phyloP scores from a whole-genome alignment of 2,797 vertebrate genomes.

The Poeciliopsis presidionis region DNA sequence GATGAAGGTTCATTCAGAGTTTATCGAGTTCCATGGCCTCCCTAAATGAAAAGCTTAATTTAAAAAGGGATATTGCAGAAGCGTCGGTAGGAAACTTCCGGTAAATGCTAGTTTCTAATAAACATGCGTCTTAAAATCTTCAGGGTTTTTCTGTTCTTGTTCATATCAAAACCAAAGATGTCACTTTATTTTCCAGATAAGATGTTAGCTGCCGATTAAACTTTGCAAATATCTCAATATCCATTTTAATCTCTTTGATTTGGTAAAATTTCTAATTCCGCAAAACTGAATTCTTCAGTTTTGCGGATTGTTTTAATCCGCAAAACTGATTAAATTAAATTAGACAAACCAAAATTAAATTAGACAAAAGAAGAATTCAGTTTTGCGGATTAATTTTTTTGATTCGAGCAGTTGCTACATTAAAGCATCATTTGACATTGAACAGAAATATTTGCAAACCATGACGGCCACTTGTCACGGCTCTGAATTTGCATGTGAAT shows the following conservation, averaged over 20 bases:
- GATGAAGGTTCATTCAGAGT: neutral
- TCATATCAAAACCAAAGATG: neutral
- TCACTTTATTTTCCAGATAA: neutral
- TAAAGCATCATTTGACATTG: constrained; percentile 20
- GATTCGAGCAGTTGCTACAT: constrained; percentile 2
- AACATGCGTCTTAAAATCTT: neutral
- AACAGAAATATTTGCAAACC: constrained; percentile 56
- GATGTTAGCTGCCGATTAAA: neutral
- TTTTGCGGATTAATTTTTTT: neutral
- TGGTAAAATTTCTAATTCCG: neutral
- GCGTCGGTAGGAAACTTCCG: neutral
- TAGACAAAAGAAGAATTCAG: too few relatives aligned
- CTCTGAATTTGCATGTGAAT: constrained; percentile 66
- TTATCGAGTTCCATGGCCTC: neutral
- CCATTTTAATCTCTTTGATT: neutral
- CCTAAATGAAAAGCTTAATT: neutral
- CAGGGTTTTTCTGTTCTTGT: neutral
- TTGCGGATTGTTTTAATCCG: too few relatives aligned
- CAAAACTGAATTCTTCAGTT: neutral
- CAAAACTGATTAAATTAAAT: too few relatives aligned
- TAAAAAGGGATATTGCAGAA: neutral
- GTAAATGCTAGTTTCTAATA: neutral
- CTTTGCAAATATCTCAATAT: neutral
- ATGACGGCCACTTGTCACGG: constrained; percentile 8
- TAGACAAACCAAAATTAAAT: too few relatives aligned